Evolutionary conservation across 1,140 invertebrate species (phyloP).

Genomic region (Steinernema khuongi): DNA sequence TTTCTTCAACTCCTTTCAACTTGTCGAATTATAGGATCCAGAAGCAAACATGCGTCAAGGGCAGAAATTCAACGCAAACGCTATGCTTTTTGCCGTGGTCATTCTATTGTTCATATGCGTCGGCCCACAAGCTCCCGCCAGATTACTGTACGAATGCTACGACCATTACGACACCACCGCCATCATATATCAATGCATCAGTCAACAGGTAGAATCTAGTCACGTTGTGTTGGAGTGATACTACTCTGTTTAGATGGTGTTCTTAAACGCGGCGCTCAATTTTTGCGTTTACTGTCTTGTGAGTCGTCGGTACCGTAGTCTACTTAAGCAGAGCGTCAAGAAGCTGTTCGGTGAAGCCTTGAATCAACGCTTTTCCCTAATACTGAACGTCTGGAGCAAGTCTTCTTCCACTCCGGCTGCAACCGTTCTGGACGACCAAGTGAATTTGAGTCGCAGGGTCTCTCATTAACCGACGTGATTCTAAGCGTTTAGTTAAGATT

Average conservation of each 20-base stretch:
- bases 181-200: conserved; percentile 55
- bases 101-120: conserved; percentile 53
- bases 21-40: conserved; percentile 24
- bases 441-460: background rate
- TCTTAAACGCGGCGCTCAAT: conserved; percentile 56
- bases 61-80: conserved; percentile 52
- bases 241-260: conserved; percentile 45
- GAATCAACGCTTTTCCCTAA: background rate
- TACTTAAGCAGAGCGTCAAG: conserved; percentile 39
- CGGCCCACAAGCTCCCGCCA: conserved; percentile 56
- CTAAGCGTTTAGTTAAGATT: too few relatives aligned
- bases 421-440: background rate
- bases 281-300: conserved; percentile 57
- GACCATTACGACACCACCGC: conserved; percentile 51
- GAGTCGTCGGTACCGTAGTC: conserved; percentile 46
- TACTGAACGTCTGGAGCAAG: conserved; percentile 4
- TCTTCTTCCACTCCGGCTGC: background rate
- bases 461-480: background rate
- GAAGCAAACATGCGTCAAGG: conserved; percentile 24
- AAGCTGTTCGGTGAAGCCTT: conserved; percentile 15
- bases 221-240: background rate
- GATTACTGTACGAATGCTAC: conserved; percentile 51
- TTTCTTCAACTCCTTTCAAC: conserved; percentile 24
- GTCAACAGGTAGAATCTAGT: conserved; percentile 42
- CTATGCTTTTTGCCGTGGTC: conserved; percentile 58